Conservation (phyloP, 2,113 vertebrate species). For the Microcebus griseorufus region DNA sequence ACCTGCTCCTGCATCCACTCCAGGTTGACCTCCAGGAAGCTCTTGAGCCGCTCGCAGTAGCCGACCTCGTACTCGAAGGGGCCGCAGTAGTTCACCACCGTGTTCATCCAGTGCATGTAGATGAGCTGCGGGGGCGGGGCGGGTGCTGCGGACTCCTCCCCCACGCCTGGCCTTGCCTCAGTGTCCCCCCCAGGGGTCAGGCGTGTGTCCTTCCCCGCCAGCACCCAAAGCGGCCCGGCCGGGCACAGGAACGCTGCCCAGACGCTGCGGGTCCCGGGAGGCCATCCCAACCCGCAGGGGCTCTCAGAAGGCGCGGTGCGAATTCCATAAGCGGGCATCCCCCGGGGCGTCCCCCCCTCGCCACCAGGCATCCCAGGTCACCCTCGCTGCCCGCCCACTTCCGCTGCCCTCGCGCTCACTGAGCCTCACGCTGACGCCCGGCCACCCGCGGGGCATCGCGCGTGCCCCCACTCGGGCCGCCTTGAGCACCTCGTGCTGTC, state of each 20-base stretch:
- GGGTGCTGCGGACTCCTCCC: rapidly evolving
- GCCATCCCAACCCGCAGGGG: background rate
- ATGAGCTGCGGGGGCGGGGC: conserved; percentile 88
- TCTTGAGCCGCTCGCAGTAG: conserved; percentile 92
- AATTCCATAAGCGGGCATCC: rapidly evolving
- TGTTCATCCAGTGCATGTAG: conserved; percentile 99
- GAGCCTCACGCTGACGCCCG: rapidly evolving
- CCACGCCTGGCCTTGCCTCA: too few relatives aligned
- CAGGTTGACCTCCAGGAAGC: conserved; percentile 91
- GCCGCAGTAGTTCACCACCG: conserved; percentile 92
- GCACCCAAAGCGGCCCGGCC: too few relatives aligned
- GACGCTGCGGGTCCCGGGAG: background rate
- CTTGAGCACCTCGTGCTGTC: background rate
- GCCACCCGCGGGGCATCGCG: rapidly evolving
- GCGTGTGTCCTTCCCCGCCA: too few relatives aligned
- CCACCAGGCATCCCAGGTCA: rapidly evolving
- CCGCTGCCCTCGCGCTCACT: rapidly evolving
- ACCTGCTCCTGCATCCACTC: conserved; percentile 92
- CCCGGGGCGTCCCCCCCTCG: rapidly evolving
- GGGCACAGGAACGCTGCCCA: too few relatives aligned
- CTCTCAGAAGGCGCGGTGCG: background rate
- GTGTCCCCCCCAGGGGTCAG: too few relatives aligned
- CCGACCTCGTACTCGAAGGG: conserved; percentile 86
- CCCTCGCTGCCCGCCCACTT: rapidly evolving
- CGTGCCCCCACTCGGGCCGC: background rate